These are phyloP conservation scores for Abramis brama DNA, from an alignment of 2,113 vertebrate species.

Conservation along the genomic window DNA sequence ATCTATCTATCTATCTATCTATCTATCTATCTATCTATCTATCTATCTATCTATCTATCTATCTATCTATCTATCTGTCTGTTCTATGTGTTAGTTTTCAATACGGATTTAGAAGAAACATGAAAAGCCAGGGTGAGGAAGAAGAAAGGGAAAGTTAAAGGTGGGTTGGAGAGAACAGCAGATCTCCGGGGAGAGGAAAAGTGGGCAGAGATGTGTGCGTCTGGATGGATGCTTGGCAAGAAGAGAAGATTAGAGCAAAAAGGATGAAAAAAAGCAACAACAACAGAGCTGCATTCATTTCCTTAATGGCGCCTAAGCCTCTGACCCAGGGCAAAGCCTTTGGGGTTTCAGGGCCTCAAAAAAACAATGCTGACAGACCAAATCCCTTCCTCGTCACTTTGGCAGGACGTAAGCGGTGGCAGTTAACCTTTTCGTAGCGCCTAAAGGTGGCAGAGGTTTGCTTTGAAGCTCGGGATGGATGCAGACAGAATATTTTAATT, in stretches of 20 bases:
- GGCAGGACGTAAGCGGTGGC: conserved; percentile 28
- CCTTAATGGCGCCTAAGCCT: conserved; percentile 45
- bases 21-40: too few relatives aligned
- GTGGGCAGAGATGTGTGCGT: not conserved
- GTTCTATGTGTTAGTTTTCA: not conserved
- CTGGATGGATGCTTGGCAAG: conserved; percentile 24
- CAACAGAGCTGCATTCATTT: conserved; percentile 45
- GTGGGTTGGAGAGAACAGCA: not conserved
- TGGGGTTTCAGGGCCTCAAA: not conserved
- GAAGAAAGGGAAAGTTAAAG: conserved; percentile 22
- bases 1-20: too few relatives aligned
- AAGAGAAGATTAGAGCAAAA: conserved; percentile 31
- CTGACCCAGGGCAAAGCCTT: not conserved
- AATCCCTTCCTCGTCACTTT: conserved; percentile 2
- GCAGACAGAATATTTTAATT: conserved; percentile 46
- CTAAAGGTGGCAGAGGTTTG: not conserved
- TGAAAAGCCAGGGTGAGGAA: not conserved
- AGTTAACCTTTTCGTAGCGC: conserved; percentile 41
- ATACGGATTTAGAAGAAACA: not conserved
- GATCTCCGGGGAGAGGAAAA: not conserved
- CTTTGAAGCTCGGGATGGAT: conserved; percentile 21
- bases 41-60: too few relatives aligned
- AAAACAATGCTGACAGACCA: not conserved
- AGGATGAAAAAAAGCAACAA: conserved; percentile 1
- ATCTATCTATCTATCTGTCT: fast-evolving